Evolutionary conservation across 2,113 vertebrate genomes (phyloP).

Genomic region (Strix aluco): DNA sequence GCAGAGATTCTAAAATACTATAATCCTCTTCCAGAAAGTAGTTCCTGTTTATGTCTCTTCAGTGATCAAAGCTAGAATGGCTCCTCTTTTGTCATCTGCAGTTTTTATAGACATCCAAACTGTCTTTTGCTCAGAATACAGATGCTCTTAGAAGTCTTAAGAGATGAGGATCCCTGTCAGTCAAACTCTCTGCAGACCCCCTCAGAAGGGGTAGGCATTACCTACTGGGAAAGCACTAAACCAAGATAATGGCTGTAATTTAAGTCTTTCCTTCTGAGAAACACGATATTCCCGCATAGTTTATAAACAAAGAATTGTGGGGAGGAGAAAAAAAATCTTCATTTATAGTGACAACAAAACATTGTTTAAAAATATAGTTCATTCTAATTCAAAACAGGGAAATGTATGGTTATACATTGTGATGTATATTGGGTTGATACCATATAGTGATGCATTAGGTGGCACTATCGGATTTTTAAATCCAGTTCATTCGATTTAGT

Average conservation of each 20-base stretch:
- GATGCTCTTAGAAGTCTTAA: background rate
- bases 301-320: background rate
- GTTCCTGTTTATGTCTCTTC: constrained; percentile 30
- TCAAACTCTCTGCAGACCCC: background rate
- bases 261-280: constrained; percentile 1
- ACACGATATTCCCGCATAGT: background rate
- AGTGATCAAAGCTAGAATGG: constrained; percentile 41
- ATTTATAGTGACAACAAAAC: background rate
- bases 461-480: background rate
- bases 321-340: background rate
- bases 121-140: background rate
- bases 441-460: background rate
- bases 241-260: background rate
- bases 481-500: background rate
- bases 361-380: background rate
- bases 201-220: background rate
- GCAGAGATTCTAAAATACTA: constrained; percentile 16
- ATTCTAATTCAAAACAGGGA: background rate
- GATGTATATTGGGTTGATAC: background rate
- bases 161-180: background rate
- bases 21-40: constrained; percentile 20
- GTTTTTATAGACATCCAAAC: background rate
- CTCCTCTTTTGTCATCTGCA: background rate
- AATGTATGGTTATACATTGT: background rate
- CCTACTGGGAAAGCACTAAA: background rate